Percentiles rank a stretch among this genome's conserved stretches.
Conservation (phyloP, 2,113 vertebrate species). For the Calyptommatus sinebrachiatus region DNA sequence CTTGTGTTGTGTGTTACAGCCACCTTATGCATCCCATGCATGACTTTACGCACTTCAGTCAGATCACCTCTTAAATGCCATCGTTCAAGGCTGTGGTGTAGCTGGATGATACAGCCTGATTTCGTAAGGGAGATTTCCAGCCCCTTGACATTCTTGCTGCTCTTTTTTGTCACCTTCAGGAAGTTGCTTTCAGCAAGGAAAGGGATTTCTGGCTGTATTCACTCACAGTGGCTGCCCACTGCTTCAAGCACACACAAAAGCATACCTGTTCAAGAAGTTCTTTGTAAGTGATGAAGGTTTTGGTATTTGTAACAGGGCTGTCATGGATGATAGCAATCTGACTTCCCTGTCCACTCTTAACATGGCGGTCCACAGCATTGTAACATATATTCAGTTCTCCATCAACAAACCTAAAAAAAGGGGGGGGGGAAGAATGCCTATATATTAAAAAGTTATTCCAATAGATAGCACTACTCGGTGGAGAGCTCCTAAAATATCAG, state of each 20-base stretch:
- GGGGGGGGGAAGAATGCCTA: slow-evolving; percentile 12
- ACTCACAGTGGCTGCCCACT: too few species aligned
- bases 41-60: too few species aligned
- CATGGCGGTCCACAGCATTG: slow-evolving; percentile 91
- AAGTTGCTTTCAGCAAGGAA: too few species aligned
- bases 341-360: slow-evolving; percentile 84
- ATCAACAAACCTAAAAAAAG: slow-evolving; percentile 85
- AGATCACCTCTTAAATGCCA: too few species aligned
- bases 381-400: slow-evolving; percentile 93
- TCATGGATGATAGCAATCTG: slow-evolving; percentile 90
- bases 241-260: slow-evolving; percentile 2
- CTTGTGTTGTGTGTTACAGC: too few species aligned
- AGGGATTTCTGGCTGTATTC: too few species aligned
- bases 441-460: not conserved
- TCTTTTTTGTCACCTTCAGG: too few species aligned
- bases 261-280: slow-evolving; percentile 86
- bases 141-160: too few species aligned
- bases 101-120: too few species aligned
- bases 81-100: too few species aligned
- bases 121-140: too few species aligned
- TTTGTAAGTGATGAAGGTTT: slow-evolving; percentile 83
- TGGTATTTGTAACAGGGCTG: slow-evolving; percentile 89
- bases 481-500: not conserved
- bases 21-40: too few species aligned
- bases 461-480: not conserved